phyloP scores from a whole-genome alignment of 37 sponge, comb jelly and placozoan species.

The Bolinopsis microptera region DNA sequence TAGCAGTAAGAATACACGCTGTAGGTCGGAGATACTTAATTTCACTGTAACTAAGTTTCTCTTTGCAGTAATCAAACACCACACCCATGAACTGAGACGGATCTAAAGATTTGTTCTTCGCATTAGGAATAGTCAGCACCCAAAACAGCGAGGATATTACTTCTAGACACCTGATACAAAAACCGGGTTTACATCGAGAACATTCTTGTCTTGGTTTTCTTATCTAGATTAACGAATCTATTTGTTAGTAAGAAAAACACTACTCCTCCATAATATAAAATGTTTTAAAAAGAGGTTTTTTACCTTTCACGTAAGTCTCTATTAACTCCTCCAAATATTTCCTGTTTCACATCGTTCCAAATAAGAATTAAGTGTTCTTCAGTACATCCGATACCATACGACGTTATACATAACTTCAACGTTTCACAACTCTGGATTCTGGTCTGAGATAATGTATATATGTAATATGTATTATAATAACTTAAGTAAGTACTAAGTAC shows the following conservation, averaged over 20 bases:
- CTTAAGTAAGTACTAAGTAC: too few species aligned
- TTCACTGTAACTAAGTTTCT: constrained; percentile 24
- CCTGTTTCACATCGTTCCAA: constrained; percentile 24
- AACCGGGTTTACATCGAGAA: too few species aligned
- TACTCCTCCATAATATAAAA: too few species aligned
- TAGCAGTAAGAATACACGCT: background rate
- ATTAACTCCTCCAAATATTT: constrained; percentile 49
- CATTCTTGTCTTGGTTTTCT: too few species aligned
- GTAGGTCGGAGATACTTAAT: background rate
- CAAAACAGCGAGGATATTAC: background rate
- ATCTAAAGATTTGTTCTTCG: constrained; percentile 21
- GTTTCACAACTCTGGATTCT: constrained; percentile 40
- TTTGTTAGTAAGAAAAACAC: too few species aligned
- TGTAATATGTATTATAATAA: too few species aligned
- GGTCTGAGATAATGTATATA: background rate
- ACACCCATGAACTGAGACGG: background rate
- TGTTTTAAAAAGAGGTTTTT: too few species aligned
- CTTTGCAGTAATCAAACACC: constrained; percentile 19
- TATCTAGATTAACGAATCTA: too few species aligned
- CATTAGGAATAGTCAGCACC: constrained; percentile 21
- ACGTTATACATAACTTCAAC: background rate
- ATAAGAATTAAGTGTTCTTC: background rate
- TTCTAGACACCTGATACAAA: constrained; percentile 11
- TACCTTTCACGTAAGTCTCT: background rate
- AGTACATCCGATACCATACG: background rate